A percentile compares a stretch with the other conserved stretches of the same genome.
Evolutionary conservation across 2,888 invertebrate species (phyloP).

Genomic region (Euzophera pinguis): DNA sequence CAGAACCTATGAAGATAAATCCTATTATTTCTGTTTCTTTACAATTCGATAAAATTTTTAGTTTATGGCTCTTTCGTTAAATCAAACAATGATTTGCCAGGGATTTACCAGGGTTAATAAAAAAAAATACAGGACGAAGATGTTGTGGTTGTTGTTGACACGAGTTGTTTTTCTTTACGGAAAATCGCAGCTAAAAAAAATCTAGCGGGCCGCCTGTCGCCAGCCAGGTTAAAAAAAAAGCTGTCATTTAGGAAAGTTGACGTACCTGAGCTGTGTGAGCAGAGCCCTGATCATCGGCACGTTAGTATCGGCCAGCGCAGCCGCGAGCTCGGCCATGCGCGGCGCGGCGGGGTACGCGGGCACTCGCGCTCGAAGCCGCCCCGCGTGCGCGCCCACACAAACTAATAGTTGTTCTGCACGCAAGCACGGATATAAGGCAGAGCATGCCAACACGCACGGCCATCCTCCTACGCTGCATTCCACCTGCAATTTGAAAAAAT

Average conservation of each 20-base stretch:
- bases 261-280: slow-evolving; percentile 75
- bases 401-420: slow-evolving; percentile 95
- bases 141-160: no score
- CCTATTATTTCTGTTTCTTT: background rate
- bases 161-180: no score
- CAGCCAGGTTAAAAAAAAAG: no score
- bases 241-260: no score
- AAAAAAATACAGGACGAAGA: no score
- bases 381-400: slow-evolving; percentile 96
- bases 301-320: slow-evolving; percentile 78
- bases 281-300: slow-evolving; percentile 46
- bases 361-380: slow-evolving; percentile 94
- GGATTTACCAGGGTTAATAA: background rate
- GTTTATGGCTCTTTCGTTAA: no score
- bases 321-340: slow-evolving; percentile 89
- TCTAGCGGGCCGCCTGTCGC: no score
- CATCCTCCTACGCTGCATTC: slow-evolving; percentile 89
- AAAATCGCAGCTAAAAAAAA: no score
- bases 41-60: no score
- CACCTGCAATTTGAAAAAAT: slow-evolving; percentile 78
- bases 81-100: no score
- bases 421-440: slow-evolving; percentile 93
- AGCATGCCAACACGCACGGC: slow-evolving; percentile 94
- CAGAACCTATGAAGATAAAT: slow-evolving; percentile 83
- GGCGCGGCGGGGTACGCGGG: slow-evolving; percentile 93